phyloP scores from a whole-genome alignment of 2,888 invertebrate species.

The Mycalesis mineus region DNA sequence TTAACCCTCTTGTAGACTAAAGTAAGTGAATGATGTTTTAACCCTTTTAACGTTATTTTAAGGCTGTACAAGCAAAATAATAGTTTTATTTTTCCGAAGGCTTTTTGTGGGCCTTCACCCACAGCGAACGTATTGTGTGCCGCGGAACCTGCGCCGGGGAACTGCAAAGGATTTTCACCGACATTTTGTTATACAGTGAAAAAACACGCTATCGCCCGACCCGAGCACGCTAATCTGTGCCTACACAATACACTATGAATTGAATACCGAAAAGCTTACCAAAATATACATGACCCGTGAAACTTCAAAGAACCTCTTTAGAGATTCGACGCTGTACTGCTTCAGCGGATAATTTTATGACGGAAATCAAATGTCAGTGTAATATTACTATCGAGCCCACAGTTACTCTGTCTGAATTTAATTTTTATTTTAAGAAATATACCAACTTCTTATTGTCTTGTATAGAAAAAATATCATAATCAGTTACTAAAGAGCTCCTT shows the following conservation, averaged over 20 bases:
- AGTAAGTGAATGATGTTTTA: background rate
- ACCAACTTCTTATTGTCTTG: no score
- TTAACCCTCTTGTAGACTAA: no score
- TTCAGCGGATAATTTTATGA: no score
- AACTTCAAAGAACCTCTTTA: background rate
- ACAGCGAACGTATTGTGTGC: background rate
- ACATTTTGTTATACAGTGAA: background rate
- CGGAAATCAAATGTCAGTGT: background rate
- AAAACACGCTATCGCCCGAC: background rate
- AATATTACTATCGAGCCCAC: background rate
- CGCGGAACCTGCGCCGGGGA: background rate
- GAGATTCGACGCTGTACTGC: no score
- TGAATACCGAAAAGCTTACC: background rate
- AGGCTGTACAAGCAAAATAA: background rate
- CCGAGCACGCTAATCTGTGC: background rate
- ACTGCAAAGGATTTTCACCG: constrained; percentile 3
- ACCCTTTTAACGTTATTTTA: background rate
- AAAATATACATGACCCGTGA: background rate
- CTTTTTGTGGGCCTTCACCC: background rate
- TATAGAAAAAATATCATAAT: no score
- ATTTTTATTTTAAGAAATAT: no score
- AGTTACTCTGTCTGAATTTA: no score
- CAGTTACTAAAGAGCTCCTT: no score
- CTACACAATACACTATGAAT: background rate
- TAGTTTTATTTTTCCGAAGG: background rate